phyloP scores from a whole-genome alignment of 2,797 vertebrate genomes.

The Hoplostethus mediterraneus region DNA sequence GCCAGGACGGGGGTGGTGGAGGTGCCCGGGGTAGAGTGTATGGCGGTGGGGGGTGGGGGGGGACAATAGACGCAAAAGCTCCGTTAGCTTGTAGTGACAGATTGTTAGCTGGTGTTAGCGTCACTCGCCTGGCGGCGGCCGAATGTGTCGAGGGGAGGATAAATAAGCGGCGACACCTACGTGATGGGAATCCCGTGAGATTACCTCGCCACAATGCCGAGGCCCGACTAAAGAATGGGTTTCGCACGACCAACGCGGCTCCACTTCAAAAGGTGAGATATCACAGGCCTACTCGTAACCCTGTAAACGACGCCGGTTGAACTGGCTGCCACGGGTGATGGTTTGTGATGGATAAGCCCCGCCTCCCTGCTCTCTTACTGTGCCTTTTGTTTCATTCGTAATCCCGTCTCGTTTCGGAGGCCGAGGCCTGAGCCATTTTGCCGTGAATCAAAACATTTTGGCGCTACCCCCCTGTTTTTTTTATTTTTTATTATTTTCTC shows the following conservation, averaged over 20 bases:
- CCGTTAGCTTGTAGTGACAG: slow-evolving; percentile 51
- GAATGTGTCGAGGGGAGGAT: slow-evolving; percentile 39
- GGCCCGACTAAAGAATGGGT: slow-evolving; percentile 39
- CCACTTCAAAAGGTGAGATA: slow-evolving; percentile 19
- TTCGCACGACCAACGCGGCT: slow-evolving; percentile 25
- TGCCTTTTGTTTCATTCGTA: slow-evolving; percentile 19
- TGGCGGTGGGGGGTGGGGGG: background rate
- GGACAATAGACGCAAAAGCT: slow-evolving; percentile 40
- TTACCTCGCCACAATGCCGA: slow-evolving; percentile 8
- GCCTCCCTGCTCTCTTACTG: background rate
- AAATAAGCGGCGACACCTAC: slow-evolving; percentile 50
- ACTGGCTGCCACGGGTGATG: slow-evolving; percentile 2
- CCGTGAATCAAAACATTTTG: slow-evolving; percentile 8
- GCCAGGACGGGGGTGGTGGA: slow-evolving; percentile 16
- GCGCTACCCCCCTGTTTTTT: background rate
- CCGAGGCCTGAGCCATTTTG: slow-evolving; percentile 1
- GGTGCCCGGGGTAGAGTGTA: background rate
- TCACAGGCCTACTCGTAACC: background rate
- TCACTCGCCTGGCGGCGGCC: slow-evolving; percentile 35
- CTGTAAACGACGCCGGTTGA: slow-evolving; percentile 11
- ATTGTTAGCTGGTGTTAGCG: slow-evolving; percentile 47
- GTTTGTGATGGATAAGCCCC: background rate
- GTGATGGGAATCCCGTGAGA: slow-evolving; percentile 51
- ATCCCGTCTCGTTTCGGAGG: background rate
- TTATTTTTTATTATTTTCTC: background rate